Evolutionary conservation across 2,888 invertebrate genomes (phyloP).

Genomic region (Dysmachus trigonus): DNA sequence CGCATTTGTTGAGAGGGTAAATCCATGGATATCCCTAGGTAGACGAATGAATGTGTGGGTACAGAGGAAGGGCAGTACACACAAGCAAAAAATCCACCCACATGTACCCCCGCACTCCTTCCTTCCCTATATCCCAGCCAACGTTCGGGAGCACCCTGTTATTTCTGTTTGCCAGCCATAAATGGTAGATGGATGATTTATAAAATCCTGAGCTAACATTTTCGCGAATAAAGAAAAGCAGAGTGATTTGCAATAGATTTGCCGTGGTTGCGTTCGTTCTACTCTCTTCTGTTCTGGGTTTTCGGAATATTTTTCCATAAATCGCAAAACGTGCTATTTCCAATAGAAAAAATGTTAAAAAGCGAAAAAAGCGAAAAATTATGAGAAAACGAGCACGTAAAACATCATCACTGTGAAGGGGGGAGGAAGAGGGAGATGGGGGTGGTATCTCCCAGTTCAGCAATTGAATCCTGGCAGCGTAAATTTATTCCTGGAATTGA

Average conservation of each 20-base stretch:
- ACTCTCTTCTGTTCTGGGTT: background rate
- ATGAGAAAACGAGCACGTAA: background rate
- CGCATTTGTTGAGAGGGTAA: conserved; percentile 37
- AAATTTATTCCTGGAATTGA: conserved; percentile 13
- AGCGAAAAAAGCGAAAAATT: background rate
- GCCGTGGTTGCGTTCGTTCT: background rate
- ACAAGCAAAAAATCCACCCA: background rate
- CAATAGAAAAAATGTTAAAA: background rate
- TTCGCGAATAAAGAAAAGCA: conserved; percentile 15
- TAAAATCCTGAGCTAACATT: conserved; percentile 36
- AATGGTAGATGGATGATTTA: conserved; percentile 38
- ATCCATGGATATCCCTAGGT: conserved; percentile 2
- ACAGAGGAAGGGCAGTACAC: background rate
- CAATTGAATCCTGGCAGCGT: background rate
- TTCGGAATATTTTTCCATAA: conserved; percentile 25
- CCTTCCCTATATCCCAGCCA: background rate
- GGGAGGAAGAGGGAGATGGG: background rate
- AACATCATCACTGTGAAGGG: too few relatives aligned
- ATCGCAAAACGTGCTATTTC: background rate
- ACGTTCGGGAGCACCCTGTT: background rate
- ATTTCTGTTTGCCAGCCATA: conserved; percentile 17
- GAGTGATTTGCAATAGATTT: conserved; percentile 19
- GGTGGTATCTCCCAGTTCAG: background rate
- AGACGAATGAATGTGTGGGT: background rate
- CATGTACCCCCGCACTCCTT: background rate